A percentile compares a stretch with the other conserved stretches of the same genome.
Evolutionary conservation across 2,888 invertebrate genomes (phyloP).

Genomic region (Spodoptera exigua): DNA sequence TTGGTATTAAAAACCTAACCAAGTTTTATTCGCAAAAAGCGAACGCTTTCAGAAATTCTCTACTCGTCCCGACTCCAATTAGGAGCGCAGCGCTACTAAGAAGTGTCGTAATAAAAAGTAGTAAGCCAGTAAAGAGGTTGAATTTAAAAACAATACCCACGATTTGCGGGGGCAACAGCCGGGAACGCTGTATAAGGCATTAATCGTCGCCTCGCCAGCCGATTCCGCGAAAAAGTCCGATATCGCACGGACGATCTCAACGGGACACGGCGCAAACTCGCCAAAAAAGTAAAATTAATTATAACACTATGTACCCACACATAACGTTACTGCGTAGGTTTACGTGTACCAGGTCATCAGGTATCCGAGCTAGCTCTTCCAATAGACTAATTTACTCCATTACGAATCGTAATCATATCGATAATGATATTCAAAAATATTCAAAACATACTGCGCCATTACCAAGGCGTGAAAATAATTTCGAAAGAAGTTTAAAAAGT

Average conservation of each 20-base stretch:
- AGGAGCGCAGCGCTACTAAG: conserved; percentile 63
- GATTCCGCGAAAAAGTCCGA: conserved; percentile 62
- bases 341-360: background rate
- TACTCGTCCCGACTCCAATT: conserved; percentile 56
- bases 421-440: too few relatives aligned
- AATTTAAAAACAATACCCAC: conserved; percentile 62
- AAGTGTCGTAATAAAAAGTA: conserved; percentile 58
- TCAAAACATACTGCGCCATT: too few relatives aligned
- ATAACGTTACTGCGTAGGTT: conserved; percentile 12
- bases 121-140: conserved; percentile 49
- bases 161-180: conserved; percentile 61
- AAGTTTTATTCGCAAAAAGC: too few relatives aligned
- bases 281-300: conserved; percentile 57
- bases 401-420: background rate
- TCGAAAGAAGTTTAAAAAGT: too few relatives aligned
- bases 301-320: conserved; percentile 32
- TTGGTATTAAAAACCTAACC: too few relatives aligned
- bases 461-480: too few relatives aligned
- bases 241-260: conserved; percentile 62
- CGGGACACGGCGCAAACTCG: conserved; percentile 41
- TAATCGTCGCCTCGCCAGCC: conserved; percentile 64
- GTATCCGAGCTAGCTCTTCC: background rate
- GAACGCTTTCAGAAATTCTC: conserved; percentile 46
- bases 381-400: background rate
- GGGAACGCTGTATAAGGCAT: conserved; percentile 60